These are phyloP conservation scores for Xiphorhynchus elegans DNA, from an alignment of 2,113 vertebrate genomes.

Conservation along the genomic window DNA sequence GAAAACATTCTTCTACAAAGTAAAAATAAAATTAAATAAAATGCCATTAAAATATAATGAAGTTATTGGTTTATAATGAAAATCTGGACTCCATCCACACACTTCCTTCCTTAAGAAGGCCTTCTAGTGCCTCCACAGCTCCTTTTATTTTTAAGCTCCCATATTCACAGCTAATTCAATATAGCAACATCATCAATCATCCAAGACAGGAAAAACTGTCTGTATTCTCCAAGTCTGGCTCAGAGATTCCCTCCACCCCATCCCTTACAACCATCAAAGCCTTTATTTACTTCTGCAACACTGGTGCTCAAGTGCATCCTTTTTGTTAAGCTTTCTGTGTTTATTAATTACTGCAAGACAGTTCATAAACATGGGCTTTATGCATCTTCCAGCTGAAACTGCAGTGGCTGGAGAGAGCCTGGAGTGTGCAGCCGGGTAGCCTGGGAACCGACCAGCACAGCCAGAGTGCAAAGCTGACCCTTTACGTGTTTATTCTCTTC, in stretches of 20 bases:
- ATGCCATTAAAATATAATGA: slow-evolving; percentile 50
- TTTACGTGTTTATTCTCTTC: not conserved
- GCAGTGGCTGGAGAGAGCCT: not conserved
- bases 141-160: slow-evolving; percentile 61
- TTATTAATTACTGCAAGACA: slow-evolving; percentile 7
- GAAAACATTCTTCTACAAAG: slow-evolving; percentile 47
- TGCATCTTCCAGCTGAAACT: not conserved
- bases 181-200: slow-evolving; percentile 80
- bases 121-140: slow-evolving; percentile 42
- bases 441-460: not conserved
- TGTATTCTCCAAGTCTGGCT: slow-evolving; percentile 28
- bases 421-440: not conserved
- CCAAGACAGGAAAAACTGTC: slow-evolving; percentile 61
- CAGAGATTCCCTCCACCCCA: not conserved
- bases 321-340: slow-evolving; percentile 7
- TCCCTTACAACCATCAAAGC: not conserved
- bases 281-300: not conserved
- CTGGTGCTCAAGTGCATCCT: not conserved
- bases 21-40: slow-evolving; percentile 58
- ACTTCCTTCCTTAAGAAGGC: slow-evolving; percentile 51
- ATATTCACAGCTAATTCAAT: slow-evolving; percentile 79
- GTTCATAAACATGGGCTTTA: not conserved
- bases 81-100: slow-evolving; percentile 45
- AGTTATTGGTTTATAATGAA: slow-evolving; percentile 50
- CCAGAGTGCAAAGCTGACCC: not conserved